A percentile compares a stretch with the other conserved stretches of the same genome.
These are phyloP conservation scores for Takifugu rubripes DNA, from an alignment of 2,797 vertebrate species.

Conservation along the genomic window DNA sequence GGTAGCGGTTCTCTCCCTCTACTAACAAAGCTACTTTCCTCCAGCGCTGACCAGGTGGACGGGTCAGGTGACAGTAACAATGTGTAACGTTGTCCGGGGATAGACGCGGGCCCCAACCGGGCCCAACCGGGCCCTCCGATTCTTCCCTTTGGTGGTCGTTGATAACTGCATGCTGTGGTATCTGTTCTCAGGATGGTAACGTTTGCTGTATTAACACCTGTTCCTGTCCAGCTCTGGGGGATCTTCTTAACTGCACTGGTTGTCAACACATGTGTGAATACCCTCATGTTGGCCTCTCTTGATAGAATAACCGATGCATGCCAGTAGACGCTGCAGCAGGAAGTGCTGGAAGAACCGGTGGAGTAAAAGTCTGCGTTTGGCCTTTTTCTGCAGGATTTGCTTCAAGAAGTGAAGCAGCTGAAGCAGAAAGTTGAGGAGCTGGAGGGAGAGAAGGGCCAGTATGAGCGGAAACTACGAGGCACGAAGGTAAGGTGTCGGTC, in stretches of 20 bases:
- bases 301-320: slow-evolving; percentile 8
- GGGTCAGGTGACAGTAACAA: slow-evolving; percentile 16
- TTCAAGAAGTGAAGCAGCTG: slow-evolving; percentile 85
- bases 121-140: slow-evolving; percentile 22
- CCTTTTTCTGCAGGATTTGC: slow-evolving; percentile 75
- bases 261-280: slow-evolving; percentile 33
- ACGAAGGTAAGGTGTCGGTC: slow-evolving; percentile 82
- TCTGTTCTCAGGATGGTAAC: slow-evolving; percentile 54
- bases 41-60: slow-evolving; percentile 51
- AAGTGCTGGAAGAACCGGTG: neutral
- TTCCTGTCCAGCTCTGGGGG: slow-evolving; percentile 19
- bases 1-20: slow-evolving; percentile 38
- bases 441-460: slow-evolving; percentile 89
- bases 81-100: neutral
- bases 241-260: slow-evolving; percentile 51
- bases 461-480: slow-evolving; percentile 89
- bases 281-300: neutral
- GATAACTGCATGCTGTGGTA: slow-evolving; percentile 60
- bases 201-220: slow-evolving; percentile 51
- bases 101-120: too few relatives aligned
- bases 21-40: slow-evolving; percentile 57
- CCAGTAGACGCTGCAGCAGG: neutral
- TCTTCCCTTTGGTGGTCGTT: slow-evolving; percentile 43
- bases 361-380: slow-evolving; percentile 10
- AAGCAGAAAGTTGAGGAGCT: slow-evolving; percentile 91